Conservation (phyloP, 2,888 invertebrate species). For the Notodonta dromedarius region DNA sequence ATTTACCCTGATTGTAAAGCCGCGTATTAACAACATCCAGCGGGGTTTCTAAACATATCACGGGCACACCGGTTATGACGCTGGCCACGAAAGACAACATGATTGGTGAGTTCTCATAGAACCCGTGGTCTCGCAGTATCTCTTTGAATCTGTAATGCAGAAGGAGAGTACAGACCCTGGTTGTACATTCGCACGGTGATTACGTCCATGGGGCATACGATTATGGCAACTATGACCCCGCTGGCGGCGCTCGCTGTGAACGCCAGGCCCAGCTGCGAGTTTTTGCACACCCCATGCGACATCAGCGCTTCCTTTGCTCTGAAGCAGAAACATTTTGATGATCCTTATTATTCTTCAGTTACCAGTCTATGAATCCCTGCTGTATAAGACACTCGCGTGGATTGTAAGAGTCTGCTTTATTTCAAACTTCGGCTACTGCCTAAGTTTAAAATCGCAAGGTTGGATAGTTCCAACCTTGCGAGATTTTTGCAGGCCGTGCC, state of each 20-base stretch:
- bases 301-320: slow-evolving; percentile 71
- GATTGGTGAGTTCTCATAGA: slow-evolving; percentile 81
- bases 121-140: slow-evolving; percentile 53
- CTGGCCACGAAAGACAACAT: slow-evolving; percentile 89
- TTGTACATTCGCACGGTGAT: slow-evolving; percentile 94
- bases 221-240: slow-evolving; percentile 89
- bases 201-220: slow-evolving; percentile 95
- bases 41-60: slow-evolving; percentile 92
- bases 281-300: slow-evolving; percentile 55
- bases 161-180: slow-evolving; percentile 85
- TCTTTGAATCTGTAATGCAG: slow-evolving; percentile 63
- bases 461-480: too few relatives aligned
- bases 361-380: too few relatives aligned
- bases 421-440: too few relatives aligned
- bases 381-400: too few relatives aligned
- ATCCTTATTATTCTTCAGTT: neutral
- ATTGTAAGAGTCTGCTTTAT: too few relatives aligned
- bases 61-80: slow-evolving; percentile 89
- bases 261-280: slow-evolving; percentile 67
- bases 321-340: slow-evolving; percentile 32
- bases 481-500: too few relatives aligned
- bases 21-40: slow-evolving; percentile 94
- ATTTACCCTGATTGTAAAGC: slow-evolving; percentile 93
- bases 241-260: slow-evolving; percentile 88
- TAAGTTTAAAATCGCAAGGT: too few relatives aligned